Conservation (phyloP, 2,888 invertebrate species). For the Andrena camellia region DNA sequence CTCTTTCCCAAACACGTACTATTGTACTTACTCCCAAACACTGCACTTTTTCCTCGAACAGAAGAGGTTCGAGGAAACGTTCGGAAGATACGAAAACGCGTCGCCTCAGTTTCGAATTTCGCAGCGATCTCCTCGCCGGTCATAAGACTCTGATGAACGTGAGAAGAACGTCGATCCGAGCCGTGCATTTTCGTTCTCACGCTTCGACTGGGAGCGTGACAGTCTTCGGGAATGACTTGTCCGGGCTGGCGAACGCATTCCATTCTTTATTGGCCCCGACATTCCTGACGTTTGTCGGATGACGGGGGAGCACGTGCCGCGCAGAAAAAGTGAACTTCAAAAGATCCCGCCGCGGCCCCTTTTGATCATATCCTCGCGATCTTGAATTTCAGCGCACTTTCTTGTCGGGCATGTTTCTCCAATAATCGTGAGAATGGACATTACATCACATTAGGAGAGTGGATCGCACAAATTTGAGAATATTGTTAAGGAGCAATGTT, state of each 20-base stretch:
- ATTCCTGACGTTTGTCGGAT: conserved; percentile 59
- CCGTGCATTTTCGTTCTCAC: conserved; percentile 62
- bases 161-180: conserved; percentile 68
- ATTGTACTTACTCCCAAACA: background rate
- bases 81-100: background rate
- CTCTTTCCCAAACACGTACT: too few relatives aligned
- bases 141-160: conserved; percentile 73
- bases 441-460: background rate
- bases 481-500: too few relatives aligned
- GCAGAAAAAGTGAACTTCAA: conserved; percentile 39
- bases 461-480: background rate
- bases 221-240: conserved; percentile 60
- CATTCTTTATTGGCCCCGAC: conserved; percentile 47
- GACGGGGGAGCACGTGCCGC: conserved; percentile 52
- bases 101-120: conserved; percentile 51
- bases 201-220: conserved; percentile 51
- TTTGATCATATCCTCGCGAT: conserved; percentile 37
- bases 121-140: conserved; percentile 58
- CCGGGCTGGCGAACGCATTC: conserved; percentile 27
- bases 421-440: conserved; percentile 59
- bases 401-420: conserved; percentile 53
- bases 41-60: background rate
- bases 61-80: background rate
- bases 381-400: conserved; percentile 58
- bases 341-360: conserved; percentile 24